Percentiles rank a stretch among this genome's conserved stretches.
Conservation (phyloP, 2,113 vertebrate genomes). For the Ellobius talpinus region DNA sequence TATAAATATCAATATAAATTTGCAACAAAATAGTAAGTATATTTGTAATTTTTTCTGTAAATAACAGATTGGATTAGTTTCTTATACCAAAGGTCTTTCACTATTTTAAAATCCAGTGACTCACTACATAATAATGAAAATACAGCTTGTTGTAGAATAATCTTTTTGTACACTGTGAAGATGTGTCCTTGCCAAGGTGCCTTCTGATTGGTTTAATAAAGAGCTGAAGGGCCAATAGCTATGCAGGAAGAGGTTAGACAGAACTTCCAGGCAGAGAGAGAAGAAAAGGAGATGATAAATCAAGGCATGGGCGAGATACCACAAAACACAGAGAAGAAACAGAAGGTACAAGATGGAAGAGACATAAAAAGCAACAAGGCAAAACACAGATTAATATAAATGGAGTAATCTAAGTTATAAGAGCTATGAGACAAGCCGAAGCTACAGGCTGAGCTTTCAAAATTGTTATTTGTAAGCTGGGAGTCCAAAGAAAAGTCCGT, state of each 20-base stretch:
- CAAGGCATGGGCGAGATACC: neutral
- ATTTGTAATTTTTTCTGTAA: neutral
- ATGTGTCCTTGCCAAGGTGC: neutral
- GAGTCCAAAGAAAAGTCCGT: neutral
- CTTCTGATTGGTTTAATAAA: neutral
- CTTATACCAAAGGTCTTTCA: neutral
- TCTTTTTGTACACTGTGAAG: neutral
- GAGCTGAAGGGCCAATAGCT: neutral
- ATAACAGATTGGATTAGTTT: slow-evolving; percentile 23
- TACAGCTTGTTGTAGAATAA: neutral
- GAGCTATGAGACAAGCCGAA: neutral
- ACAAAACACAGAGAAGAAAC: neutral
- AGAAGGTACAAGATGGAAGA: neutral
- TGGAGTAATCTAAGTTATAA: neutral
- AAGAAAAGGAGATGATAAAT: neutral
- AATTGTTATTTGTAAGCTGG: neutral
- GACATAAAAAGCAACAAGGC: neutral
- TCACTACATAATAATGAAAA: slow-evolving; percentile 55
- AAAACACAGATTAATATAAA: neutral
- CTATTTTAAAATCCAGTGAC: slow-evolving; percentile 30
- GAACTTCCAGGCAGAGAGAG: neutral
- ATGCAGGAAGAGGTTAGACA: neutral
- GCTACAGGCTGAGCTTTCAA: neutral
- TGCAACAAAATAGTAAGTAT: slow-evolving; percentile 16
- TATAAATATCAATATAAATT: slow-evolving; percentile 5